These are phyloP conservation scores for Nomada lathburiana DNA, from an alignment of 2,888 invertebrate genomes.

Conservation along the genomic window DNA sequence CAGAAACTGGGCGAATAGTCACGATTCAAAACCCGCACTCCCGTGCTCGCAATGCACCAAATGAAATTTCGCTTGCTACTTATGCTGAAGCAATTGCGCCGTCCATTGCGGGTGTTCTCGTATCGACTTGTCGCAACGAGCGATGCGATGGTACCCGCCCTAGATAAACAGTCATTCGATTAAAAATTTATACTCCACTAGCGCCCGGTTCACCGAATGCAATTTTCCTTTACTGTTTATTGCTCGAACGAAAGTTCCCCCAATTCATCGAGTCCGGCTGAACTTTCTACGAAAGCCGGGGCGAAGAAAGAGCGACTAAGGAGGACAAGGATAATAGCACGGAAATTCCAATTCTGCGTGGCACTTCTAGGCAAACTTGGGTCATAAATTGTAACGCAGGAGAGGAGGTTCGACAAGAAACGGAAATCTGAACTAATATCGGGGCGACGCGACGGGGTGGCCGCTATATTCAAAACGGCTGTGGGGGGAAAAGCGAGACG, in stretches of 20 bases:
- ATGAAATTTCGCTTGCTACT: neutral
- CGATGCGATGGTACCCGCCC: neutral
- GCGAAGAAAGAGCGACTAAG: neutral
- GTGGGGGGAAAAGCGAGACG: neutral
- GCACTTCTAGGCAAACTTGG: conserved; percentile 41
- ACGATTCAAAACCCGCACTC: too few relatives aligned
- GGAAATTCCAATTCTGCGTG: conserved; percentile 49
- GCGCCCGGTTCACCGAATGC: neutral
- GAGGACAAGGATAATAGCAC: conserved; percentile 31
- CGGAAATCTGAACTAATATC: conserved; percentile 60
- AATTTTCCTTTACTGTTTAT: neutral
- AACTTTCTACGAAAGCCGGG: neutral
- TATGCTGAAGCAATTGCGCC: neutral
- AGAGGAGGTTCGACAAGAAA: conserved; percentile 44
- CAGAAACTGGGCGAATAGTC: neutral
- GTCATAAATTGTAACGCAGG: conserved; percentile 43
- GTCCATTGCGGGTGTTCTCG: too few relatives aligned
- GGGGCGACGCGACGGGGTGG: conserved; percentile 6
- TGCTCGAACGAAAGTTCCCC: neutral
- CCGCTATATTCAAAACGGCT: conserved; percentile 30
- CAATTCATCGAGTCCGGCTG: neutral
- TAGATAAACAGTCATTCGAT: neutral
- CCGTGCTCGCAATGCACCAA: too few relatives aligned
- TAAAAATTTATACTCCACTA: neutral
- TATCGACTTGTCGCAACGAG: too few relatives aligned